Evolutionary conservation across 2,888 invertebrate genomes (phyloP), one percentile per base, ranked within the genome.

Genomic region (Mythimna impura): DNA sequence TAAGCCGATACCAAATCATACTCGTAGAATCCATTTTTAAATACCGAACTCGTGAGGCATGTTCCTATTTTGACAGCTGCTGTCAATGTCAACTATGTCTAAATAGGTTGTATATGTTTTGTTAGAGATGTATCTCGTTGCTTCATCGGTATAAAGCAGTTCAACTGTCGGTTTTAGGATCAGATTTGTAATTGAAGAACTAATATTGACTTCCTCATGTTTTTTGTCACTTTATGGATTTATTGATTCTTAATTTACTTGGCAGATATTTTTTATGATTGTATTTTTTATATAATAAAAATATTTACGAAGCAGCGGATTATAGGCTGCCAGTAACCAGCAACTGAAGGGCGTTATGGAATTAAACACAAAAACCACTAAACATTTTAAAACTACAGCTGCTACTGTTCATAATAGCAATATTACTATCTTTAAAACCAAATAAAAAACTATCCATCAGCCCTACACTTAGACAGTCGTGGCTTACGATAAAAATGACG

Each of bases 11-110:
- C 76, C 70, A 78, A 82, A 81, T 80, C 84, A 73, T 81, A 73
- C 73, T 76, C 83, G 82, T 80, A 83, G 81, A 85, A 84, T 81
- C 78, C 80, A 86, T 82, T 86, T 82, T 81, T 84, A 86, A 84
- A 84, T 82, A 84, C 70, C 85, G 80, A 73, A 83, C 87, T 86
- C 87, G 92, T 91, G 92, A 88, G 90, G 91, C 87, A 79, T 86
- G 90, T 91, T 88, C 81, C 79, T 92, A 90, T 94, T 94, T 93
- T 93, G 94, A 94, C 93, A 93, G 92, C 86, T 61, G 84, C 89
- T 92, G 93, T 93, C 93, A 93, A 86, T 92, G 92, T 93, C 93
- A 91, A 74, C 74, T 72, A 66, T 68, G 74, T 81, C 74, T 79
- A 75, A 80, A 83, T 67, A 77, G 76, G 67, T 81, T 72, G 66